Conservation (phyloP, 2,888 invertebrate genomes). For the Hyposoter dolosus region DNA sequence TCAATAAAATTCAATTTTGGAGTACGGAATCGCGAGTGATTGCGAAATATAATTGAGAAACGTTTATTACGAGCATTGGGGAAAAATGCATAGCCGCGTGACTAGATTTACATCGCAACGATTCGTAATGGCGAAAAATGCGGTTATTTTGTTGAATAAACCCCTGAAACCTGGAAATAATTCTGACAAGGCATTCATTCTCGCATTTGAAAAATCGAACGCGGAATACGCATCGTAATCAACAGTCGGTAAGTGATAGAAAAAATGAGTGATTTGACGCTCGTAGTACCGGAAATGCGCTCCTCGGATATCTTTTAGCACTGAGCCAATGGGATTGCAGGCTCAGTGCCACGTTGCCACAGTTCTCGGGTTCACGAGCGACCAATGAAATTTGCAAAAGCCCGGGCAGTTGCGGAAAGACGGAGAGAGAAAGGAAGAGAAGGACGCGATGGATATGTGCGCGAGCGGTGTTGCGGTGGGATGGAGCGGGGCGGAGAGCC, state of each 20-base stretch:
- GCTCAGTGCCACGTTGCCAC: conserved; percentile 84
- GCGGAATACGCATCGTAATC: neutral
- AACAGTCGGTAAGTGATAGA: neutral
- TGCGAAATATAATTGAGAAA: neutral
- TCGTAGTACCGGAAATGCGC: conserved; percentile 71
- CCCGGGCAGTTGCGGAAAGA: conserved; percentile 48
- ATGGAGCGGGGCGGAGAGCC: neutral
- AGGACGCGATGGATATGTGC: neutral
- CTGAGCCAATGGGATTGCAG: conserved; percentile 78
- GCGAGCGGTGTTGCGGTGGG: neutral
- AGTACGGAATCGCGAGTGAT: neutral
- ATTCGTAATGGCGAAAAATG: neutral
- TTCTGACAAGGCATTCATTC: neutral
- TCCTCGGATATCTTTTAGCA: conserved; percentile 61
- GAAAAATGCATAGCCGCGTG: neutral
- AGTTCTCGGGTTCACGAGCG: conserved; percentile 82
- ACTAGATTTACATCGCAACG: neutral
- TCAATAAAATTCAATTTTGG: no score
- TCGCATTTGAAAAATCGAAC: neutral
- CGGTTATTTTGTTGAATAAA: neutral
- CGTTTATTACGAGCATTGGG: neutral
- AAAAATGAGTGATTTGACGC: conserved; percentile 77
- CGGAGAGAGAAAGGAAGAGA: conserved; percentile 73
- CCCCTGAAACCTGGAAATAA: neutral
- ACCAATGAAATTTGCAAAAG: conserved; percentile 72